Evolutionary conservation across 2,113 vertebrate genomes (phyloP), one percentile per base, ranked within the genome.

Genomic region (Corythornis vintsioides): DNA sequence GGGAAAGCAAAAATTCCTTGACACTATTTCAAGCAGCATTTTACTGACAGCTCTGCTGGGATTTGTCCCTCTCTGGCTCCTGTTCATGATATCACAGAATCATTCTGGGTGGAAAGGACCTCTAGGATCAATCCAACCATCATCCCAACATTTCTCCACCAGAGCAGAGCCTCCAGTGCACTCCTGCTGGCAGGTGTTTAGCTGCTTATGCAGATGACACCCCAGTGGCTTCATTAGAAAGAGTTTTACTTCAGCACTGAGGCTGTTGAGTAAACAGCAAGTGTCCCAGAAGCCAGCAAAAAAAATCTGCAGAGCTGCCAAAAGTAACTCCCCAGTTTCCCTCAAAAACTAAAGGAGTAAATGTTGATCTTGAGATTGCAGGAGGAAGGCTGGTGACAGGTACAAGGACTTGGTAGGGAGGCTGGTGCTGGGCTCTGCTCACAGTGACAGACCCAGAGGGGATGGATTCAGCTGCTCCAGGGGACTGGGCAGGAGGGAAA

Each of bases 291-390:
- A 72, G 74, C 26, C 38, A 67, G 59, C 40, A 90, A 78, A 96
- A 86, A 86, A 35, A 35, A 35, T 20, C 24, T 85, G 84, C 53
- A 86, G 22, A 56, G 45, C 35, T 87, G 78, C 74, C 88, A 93
- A 88, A 70, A 72, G 52, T 64, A 92, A 92, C 73, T 91, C 83
- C 92, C 69, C 43, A 72, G 55, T 91, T 93, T 95, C 67, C 81
- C 81, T 35, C 35, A 67, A 89, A 81, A 90, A 45, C 8, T 69
- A 89, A 96, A 25, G 48, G 28, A 94, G 21, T 72, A 64, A 78
- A 88, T 72, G 53, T 78, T 92, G 83, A n/a, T 88, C 31, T 64
- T 53, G 43, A 96, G 50, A 60, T 9, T 87, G 80, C 26, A 83
- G 25, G 24, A 86, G 25, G 48, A 61, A 42, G 40, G 35, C 79